Conservation (phyloP, 2,113 vertebrate species). For the Callospermophilus lateralis region DNA sequence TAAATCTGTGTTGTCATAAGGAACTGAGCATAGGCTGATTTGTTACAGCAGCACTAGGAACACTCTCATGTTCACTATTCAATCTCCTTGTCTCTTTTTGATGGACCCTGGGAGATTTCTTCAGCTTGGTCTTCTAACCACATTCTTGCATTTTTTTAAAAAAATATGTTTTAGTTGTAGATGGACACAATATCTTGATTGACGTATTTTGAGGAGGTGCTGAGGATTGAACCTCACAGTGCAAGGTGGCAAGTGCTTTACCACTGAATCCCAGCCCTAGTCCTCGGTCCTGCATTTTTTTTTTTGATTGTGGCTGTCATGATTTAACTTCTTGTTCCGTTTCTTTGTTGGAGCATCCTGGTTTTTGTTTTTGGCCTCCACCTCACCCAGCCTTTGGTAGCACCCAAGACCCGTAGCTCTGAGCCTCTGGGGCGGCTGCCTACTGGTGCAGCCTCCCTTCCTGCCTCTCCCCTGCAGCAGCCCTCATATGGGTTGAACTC, state of each 20-base stretch:
- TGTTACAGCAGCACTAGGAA: not conserved
- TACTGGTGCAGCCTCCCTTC: not conserved
- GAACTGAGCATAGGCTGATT: too few relatives aligned
- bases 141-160: too few relatives aligned
- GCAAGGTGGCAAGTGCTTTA: too few relatives aligned
- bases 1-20: not conserved
- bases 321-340: not conserved
- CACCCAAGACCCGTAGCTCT: not conserved
- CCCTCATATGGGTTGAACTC: not conserved
- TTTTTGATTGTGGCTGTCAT: not conserved
- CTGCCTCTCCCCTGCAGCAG: rapidly evolving
- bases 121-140: not conserved
- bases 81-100: not conserved
- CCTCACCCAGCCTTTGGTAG: not conserved
- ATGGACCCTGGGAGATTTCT: not conserved
- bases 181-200: too few relatives aligned
- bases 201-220: too few relatives aligned
- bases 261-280: too few relatives aligned
- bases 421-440: too few relatives aligned
- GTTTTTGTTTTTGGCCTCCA: not conserved
- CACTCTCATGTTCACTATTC: not conserved
- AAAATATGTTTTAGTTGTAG: too few relatives aligned
- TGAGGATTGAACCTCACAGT: too few relatives aligned
- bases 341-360: not conserved
- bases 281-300: too few relatives aligned